Base-by-base conservation (phyloP, 2,888 invertebrate species). In the Thymelicus lineola region DNA sequence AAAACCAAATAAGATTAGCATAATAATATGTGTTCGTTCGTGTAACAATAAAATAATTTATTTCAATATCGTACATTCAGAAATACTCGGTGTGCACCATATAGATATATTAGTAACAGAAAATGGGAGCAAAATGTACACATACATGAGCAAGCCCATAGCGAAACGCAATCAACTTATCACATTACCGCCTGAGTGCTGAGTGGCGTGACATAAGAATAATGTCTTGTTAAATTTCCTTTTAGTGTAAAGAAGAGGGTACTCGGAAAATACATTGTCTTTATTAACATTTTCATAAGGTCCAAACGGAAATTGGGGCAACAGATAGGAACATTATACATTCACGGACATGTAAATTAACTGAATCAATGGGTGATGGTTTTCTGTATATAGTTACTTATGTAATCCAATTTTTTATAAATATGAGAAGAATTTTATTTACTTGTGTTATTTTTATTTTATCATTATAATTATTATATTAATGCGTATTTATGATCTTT, bases 101-200 rank as follows among this genome's bases (percentile, higher is more conserved):
- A 20, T 20, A 20, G 20, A 20, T 20, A 53, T 17, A 53, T 15
- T 53, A 10, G 10, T 12, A n/a, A 2, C 53, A 20, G 20, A 20
- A 53, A 53, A 53, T 53, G 20, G 9, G 53, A 53, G 12, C 12
- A 53, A 53, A 53, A 53, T 20, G 53, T 53, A 53, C 5, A 20
- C 10, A 45, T 48, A 53, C 20, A 53, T 12, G 17, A 53, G 20
- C 20, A n/a, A 20, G 48, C 17, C 17, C 48, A 50, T 50, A 53
- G 20, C 53, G 10, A 17, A 20, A 53, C 53, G 53, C 53, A 53
- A 53, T 53, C 53, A 20, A 20, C 53, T 53, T 53, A 53, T 53
- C 20, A 53, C 53, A 53, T 53, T 53, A 53, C 53, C 20, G 20
- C 53, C 53, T 3, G 20, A 20, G 53, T 20, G 53, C 20, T 20